Percentiles rank a stretch among this genome's conserved stretches.
phyloP scores from a whole-genome alignment of 2,113 vertebrate species.

The Epinephelus fuscoguttatus region DNA sequence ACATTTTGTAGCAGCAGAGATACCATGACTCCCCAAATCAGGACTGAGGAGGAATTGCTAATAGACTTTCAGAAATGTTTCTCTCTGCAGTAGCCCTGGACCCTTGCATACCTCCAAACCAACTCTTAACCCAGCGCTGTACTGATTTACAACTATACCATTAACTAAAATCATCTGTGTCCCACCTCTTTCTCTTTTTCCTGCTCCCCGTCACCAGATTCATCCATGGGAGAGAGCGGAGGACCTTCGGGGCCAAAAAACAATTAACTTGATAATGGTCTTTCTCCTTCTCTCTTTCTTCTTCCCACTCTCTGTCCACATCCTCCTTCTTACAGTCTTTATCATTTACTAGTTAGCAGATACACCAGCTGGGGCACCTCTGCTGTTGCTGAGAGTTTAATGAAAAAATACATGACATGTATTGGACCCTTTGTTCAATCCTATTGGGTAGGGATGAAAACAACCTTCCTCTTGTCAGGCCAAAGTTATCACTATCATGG shows the following conservation, averaged over 20 bases:
- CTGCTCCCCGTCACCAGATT: constrained; percentile 10
- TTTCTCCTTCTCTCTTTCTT: constrained; percentile 47
- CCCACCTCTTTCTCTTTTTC: neutral
- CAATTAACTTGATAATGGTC: constrained; percentile 83
- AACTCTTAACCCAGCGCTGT: constrained; percentile 35
- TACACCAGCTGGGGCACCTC: neutral
- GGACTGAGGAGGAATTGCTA: neutral
- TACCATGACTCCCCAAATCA: constrained; percentile 7
- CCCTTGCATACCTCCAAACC: constrained; percentile 8
- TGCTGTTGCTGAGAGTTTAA: neutral
- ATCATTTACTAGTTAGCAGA: constrained; percentile 30
- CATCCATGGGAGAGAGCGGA: constrained; percentile 25
- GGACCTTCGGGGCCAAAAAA: constrained; percentile 71
- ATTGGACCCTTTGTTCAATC: constrained; percentile 8
- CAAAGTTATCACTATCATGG: constrained; percentile 3
- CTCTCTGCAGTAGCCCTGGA: neutral
- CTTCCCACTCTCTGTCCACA: constrained; percentile 10
- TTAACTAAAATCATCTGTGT: constrained; percentile 62
- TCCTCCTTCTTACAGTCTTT: constrained; percentile 5
- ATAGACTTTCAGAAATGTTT: neutral
- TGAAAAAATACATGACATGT: neutral
- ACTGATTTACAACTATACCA: constrained; percentile 40
- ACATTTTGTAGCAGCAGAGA: constrained; percentile 36
- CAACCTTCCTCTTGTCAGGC: neutral
- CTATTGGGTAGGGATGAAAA: neutral